Conservation (phyloP, 2,113 vertebrate genomes). For the Pardalotus punctatus region DNA sequence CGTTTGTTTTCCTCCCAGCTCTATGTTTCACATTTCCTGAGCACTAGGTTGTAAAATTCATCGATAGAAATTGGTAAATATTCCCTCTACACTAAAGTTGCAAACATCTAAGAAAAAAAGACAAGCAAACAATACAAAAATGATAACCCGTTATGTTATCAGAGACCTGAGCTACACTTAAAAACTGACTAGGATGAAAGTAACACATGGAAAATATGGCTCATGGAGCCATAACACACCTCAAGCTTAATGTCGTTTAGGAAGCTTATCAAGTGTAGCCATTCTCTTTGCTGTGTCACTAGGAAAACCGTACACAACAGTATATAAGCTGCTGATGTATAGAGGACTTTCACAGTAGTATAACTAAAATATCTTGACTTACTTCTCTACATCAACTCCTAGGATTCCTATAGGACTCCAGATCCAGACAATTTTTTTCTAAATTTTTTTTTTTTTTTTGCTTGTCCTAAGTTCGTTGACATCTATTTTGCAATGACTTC, state of each 20-base stretch:
- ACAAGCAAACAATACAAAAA: neutral
- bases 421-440: neutral
- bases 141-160: rapidly evolving
- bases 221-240: rapidly evolving
- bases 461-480: neutral
- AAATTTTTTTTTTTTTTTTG: neutral
- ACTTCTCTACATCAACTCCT: neutral
- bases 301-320: neutral
- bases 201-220: neutral
- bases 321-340: rapidly evolving
- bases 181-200: neutral
- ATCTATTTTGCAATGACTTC: rapidly evolving
- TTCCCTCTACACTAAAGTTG: neutral
- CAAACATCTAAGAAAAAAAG: neutral
- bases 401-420: neutral
- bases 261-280: neutral
- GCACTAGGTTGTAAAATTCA: neutral
- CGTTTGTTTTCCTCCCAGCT: neutral
- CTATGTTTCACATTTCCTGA: neutral
- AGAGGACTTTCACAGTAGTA: neutral
- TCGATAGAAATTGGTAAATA: neutral
- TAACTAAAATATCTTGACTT: rapidly evolving
- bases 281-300: neutral
- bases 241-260: neutral
- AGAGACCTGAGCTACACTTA: neutral